Percentiles rank a stretch among this genome's conserved stretches.
These are phyloP conservation scores for Muntiacus reevesi DNA, from an alignment of 2,113 vertebrate genomes.

Conservation along the genomic window DNA sequence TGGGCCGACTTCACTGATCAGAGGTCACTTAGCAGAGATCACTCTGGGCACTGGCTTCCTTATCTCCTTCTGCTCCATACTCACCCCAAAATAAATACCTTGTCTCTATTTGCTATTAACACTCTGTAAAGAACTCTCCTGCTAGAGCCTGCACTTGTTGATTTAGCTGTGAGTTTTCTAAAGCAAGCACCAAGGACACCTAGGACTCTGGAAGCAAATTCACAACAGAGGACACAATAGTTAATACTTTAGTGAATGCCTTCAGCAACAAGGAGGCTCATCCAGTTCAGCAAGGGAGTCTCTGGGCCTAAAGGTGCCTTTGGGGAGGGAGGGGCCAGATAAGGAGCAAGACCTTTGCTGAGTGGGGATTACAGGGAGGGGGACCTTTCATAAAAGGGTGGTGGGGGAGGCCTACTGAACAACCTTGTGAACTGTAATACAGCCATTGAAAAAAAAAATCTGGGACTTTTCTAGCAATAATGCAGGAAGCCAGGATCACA, in stretches of 20 bases:
- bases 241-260: background rate
- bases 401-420: background rate
- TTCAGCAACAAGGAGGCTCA: background rate
- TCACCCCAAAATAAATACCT: background rate
- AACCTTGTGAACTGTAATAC: background rate
- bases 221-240: background rate
- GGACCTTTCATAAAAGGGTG: background rate
- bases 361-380: background rate
- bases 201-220: background rate
- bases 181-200: background rate
- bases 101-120: background rate
- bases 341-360: background rate
- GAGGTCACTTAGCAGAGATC: background rate
- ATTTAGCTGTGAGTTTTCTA: background rate
- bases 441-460: background rate
- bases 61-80: background rate
- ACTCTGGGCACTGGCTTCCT: background rate
- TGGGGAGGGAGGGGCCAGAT: background rate
- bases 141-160: background rate
- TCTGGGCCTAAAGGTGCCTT: background rate
- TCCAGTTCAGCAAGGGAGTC: background rate
- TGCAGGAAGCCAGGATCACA: background rate
- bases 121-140: background rate
- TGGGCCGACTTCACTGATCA: background rate
- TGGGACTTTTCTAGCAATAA: background rate